Conservation (phyloP, 2,888 invertebrate species). For the Anoncus sp. region DNA sequence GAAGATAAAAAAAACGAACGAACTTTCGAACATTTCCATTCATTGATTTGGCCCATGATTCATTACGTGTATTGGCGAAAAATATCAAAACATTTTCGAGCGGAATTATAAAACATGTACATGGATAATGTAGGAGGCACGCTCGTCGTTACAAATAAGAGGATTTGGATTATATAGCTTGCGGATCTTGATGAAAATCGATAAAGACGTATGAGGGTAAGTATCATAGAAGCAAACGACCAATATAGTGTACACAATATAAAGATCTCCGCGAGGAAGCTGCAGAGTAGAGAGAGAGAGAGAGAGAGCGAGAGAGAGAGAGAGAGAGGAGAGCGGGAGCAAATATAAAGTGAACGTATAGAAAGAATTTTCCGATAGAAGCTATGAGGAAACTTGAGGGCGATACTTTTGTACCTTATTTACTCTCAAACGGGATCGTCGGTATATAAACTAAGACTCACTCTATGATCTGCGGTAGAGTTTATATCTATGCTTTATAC, state of each 20-base stretch:
- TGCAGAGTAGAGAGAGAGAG: neutral
- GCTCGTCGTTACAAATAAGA: slow-evolving; percentile 10
- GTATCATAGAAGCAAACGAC: neutral
- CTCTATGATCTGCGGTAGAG: neutral
- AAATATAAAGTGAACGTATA: slow-evolving; percentile 16
- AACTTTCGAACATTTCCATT: neutral
- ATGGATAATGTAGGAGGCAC: no score
- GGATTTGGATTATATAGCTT: slow-evolving; percentile 14
- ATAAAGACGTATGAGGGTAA: slow-evolving; percentile 7
- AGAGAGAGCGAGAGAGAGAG: neutral
- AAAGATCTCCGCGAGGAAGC: slow-evolving; percentile 17
- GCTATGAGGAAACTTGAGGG: slow-evolving; percentile 13
- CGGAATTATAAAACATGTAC: no score
- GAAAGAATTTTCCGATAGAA: slow-evolving; percentile 9
- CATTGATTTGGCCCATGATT: neutral
- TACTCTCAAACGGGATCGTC: slow-evolving; percentile 17
- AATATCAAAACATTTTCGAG: no score
- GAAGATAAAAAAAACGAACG: neutral
- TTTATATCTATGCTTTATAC: slow-evolving; percentile 2
- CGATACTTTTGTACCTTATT: slow-evolving; percentile 32
- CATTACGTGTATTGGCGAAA: no score
- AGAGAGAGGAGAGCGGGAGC: neutral
- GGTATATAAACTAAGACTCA: slow-evolving; percentile 6
- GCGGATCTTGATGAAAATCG: slow-evolving; percentile 6
- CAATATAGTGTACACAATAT: neutral